Conservation (phyloP, 2,888 invertebrate species). For the Tillus elongatus region DNA sequence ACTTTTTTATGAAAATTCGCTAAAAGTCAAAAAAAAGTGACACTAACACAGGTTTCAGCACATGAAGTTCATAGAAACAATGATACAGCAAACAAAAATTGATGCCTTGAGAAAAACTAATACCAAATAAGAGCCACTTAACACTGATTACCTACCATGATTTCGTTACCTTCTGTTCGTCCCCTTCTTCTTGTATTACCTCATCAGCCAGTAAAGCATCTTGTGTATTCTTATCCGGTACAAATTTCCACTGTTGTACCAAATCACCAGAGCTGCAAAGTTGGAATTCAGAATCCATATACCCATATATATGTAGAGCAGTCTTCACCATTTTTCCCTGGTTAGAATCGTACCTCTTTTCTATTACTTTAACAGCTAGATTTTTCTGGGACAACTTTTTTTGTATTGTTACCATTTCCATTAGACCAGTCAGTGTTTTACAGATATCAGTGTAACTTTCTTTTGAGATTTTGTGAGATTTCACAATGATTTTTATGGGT, state of each 20-base stretch:
- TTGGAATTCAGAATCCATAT: slow-evolving; percentile 20
- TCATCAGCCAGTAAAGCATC: slow-evolving; percentile 17
- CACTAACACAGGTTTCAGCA: too few relatives aligned
- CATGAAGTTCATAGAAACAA: too few relatives aligned
- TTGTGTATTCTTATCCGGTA: slow-evolving; percentile 20
- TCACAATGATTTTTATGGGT: background rate
- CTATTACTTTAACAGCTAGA: slow-evolving; percentile 25
- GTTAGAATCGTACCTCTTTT: slow-evolving; percentile 17
- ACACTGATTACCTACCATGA: too few relatives aligned
- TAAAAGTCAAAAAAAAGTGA: too few relatives aligned
- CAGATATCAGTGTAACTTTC: slow-evolving; percentile 27
- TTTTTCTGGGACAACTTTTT: slow-evolving; percentile 26
- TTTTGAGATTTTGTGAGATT: slow-evolving; percentile 12
- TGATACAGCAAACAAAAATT: too few relatives aligned
- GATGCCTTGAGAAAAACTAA: too few relatives aligned
- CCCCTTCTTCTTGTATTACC: too few relatives aligned
- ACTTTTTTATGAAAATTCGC: too few relatives aligned
- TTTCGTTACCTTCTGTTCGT: too few relatives aligned
- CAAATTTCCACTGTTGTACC: slow-evolving; percentile 24
- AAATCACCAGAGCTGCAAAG: slow-evolving; percentile 14
- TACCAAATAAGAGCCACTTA: too few relatives aligned
- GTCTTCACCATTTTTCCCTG: slow-evolving; percentile 20
- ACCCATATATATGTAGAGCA: slow-evolving; percentile 26
- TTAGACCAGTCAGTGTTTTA: slow-evolving; percentile 31
- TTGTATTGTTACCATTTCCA: slow-evolving; percentile 32